Conservation (phyloP, 2,797 vertebrate genomes). For the Lateolabrax maculatus region DNA sequence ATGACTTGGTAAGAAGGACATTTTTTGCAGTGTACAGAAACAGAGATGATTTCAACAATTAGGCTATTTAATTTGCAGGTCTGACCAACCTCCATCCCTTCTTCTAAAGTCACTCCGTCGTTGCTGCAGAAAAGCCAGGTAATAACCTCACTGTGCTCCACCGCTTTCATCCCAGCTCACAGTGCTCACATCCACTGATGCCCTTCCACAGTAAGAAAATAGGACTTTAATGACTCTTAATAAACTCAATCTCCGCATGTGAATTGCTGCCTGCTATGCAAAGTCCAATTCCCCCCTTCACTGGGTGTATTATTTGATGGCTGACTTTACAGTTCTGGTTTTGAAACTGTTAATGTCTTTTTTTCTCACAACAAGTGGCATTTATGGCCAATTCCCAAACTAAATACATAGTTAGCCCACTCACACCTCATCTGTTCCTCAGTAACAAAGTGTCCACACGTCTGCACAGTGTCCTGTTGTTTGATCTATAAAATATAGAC, state of each 20-base stretch:
- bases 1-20: no score
- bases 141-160: slow-evolving; percentile 1
- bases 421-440: no score
- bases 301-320: slow-evolving; percentile 15
- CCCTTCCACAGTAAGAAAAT: neutral
- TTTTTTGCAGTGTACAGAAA: neutral
- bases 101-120: neutral
- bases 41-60: neutral
- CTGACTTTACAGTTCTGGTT: slow-evolving; percentile 33
- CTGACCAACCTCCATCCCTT: accelerated
- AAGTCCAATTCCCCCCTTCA: slow-evolving; percentile 48
- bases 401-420: no score
- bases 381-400: no score
- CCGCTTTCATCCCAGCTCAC: slow-evolving; percentile 1
- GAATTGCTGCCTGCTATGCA: slow-evolving; percentile 33
- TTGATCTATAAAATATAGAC: no score
- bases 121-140: neutral
- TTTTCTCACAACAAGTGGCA: no score
- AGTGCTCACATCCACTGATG: neutral
- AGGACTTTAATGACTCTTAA: slow-evolving; percentile 56
- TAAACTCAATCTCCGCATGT: slow-evolving; percentile 31
- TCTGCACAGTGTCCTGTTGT: no score
- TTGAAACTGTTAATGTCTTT: slow-evolving; percentile 14
- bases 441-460: no score
- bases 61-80: slow-evolving; percentile 3